Evolutionary conservation across 2,888 invertebrate genomes (phyloP), one percentile per base, ranked within the genome.

Genomic region (Gandaritis pyraliata): DNA sequence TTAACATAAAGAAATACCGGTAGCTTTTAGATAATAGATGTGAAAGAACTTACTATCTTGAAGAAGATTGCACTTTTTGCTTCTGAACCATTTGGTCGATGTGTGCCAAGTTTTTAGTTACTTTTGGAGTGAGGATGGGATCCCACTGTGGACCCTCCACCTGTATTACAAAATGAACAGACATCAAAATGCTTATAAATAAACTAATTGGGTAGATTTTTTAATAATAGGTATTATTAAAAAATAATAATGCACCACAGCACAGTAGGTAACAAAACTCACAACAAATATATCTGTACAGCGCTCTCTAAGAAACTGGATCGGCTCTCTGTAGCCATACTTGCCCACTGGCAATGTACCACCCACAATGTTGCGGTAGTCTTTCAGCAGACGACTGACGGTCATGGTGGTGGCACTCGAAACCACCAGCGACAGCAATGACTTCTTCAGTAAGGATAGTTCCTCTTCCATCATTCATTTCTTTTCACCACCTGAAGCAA

Each of bases 31-130:
- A 43, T 7, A 43, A 2, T 2, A 10, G n/a, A 0, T 43, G 43
- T 43, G 10, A 11, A 11, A 16, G 16, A 50, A 82, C 89, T 85
- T 74, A 90, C 90, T 69, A 65, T 76, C 82, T 90, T 0, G 69
- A 67, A n/a, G 69, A 65, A 12, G 77, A 60, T 8, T 85, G 69
- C 3, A 76, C 33, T 71, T 74, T 90, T 64, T 90, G 90, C 50
- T 70, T 85, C 55, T 85, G 86, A 0, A 91, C 90, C 77, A 87
- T 83, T n/a, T 85, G 72, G 65, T 91, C 90, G 65, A 92, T 90
- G 61, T 92, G 91, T 66, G 86, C 85, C 46, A 89, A 68, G 7
- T 80, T 66, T 1, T 90, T 85, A 0, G 88, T 81, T 1, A 90
- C 87, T 61, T 90, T 90, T 16, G 88, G 73, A 1, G 85, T 88